These are phyloP conservation scores for Mercenaria mercenaria DNA, from an alignment of 1,140 invertebrate genomes.

Conservation along the genomic window DNA sequence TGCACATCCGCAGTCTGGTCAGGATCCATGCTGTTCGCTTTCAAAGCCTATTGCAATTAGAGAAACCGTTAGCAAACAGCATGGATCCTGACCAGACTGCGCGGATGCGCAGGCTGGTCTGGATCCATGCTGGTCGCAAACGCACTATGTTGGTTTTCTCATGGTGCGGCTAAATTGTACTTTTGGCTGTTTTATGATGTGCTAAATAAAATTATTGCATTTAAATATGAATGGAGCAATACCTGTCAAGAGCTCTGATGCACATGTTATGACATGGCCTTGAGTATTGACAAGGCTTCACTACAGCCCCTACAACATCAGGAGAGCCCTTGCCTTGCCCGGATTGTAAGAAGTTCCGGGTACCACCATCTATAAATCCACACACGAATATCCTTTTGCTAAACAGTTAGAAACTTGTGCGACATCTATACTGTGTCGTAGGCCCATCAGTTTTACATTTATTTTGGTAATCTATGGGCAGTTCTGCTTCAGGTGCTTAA, in stretches of 20 bases:
- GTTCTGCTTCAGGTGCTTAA: conserved; percentile 45
- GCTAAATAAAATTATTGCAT: no score
- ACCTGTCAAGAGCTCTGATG: not conserved
- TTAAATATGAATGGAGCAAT: no score
- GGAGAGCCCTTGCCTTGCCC: conserved; percentile 86
- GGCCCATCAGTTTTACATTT: conserved; percentile 71
- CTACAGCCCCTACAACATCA: conserved; percentile 85
- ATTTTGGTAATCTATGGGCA: conserved; percentile 54
- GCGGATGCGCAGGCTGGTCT: no score
- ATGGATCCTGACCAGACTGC: no score
- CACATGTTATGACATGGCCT: not conserved
- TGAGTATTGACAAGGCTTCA: conserved; percentile 77
- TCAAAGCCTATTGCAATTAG: no score
- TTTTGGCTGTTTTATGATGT: no score
- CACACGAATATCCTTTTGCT: conserved; percentile 43
- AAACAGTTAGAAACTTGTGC: conserved; percentile 68
- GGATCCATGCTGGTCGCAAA: no score
- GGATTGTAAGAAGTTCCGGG: conserved; percentile 75
- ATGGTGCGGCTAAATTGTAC: no score
- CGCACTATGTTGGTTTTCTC: no score
- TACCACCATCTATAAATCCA: conserved; percentile 83
- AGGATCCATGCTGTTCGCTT: no score
- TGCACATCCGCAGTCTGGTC: no score
- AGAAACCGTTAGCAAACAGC: no score
- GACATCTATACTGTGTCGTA: conserved; percentile 69